phyloP scores from a whole-genome alignment of 2,113 vertebrate genomes.

The Pantherophis guttatus region DNA sequence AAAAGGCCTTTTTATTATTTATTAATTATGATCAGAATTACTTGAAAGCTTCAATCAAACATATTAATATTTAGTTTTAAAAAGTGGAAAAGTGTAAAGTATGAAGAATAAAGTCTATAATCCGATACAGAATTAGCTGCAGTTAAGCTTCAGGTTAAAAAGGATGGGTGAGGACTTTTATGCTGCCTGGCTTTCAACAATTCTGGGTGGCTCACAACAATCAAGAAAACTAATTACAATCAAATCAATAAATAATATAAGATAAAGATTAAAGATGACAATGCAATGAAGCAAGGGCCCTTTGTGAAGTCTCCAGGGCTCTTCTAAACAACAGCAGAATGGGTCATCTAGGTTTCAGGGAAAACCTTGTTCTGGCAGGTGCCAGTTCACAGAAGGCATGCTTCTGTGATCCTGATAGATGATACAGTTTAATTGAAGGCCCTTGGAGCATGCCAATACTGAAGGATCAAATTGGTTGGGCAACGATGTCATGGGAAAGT shows the following conservation, averaged over 20 bases:
- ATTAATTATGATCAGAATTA: neutral
- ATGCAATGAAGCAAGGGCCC: neutral
- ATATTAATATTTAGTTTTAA: neutral
- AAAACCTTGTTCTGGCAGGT: neutral
- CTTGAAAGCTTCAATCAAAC: neutral
- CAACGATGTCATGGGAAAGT: neutral
- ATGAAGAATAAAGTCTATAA: neutral
- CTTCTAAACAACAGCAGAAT: neutral
- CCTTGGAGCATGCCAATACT: neutral
- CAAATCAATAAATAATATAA: neutral
- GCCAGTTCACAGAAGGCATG: neutral
- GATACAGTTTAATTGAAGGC: neutral
- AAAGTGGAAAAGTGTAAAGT: neutral
- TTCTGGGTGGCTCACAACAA: neutral
- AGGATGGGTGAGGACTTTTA: neutral
- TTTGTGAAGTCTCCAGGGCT: neutral
- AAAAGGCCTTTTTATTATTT: slow-evolving; percentile 13
- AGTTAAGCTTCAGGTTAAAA: neutral
- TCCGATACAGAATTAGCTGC: neutral
- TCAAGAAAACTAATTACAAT: neutral
- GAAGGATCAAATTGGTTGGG: neutral
- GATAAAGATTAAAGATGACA: neutral
- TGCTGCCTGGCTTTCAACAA: neutral
- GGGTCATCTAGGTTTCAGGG: neutral
- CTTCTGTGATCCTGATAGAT: neutral